Evolutionary conservation across 2,888 invertebrate genomes (phyloP).

Genomic region (Oasisia sp.): DNA sequence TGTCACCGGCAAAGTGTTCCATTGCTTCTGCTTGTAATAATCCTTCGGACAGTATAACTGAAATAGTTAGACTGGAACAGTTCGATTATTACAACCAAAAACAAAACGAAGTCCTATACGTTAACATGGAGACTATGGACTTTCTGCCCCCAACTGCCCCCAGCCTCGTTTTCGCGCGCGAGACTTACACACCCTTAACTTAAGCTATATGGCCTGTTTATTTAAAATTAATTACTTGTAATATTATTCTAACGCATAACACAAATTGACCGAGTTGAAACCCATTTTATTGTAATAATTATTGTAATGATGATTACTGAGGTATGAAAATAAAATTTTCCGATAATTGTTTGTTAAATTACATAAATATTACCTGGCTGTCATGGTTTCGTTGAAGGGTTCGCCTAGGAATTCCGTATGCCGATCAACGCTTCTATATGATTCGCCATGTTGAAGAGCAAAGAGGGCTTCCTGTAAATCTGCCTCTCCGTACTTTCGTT

Average conservation of each 20-base stretch:
- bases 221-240: too few species aligned
- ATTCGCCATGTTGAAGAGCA: neutral
- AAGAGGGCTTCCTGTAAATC: neutral
- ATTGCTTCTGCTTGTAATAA: too few species aligned
- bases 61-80: too few species aligned
- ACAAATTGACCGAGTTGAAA: neutral
- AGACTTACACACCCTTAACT: too few species aligned
- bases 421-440: neutral
- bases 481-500: neutral
- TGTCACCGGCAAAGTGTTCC: too few species aligned
- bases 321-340: neutral
- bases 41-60: too few species aligned
- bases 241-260: neutral
- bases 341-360: neutral
- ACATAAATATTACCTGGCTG: neutral
- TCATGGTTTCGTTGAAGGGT: neutral
- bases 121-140: too few species aligned
- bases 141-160: too few species aligned
- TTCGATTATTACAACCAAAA: too few species aligned
- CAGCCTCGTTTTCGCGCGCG: too few species aligned
- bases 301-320: neutral
- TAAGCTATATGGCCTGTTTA: too few species aligned
- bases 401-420: neutral
- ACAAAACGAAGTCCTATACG: too few species aligned
- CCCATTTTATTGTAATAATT: neutral